Evolutionary conservation across 2,888 invertebrate species (phyloP).

Genomic region (Germaria angustata): DNA sequence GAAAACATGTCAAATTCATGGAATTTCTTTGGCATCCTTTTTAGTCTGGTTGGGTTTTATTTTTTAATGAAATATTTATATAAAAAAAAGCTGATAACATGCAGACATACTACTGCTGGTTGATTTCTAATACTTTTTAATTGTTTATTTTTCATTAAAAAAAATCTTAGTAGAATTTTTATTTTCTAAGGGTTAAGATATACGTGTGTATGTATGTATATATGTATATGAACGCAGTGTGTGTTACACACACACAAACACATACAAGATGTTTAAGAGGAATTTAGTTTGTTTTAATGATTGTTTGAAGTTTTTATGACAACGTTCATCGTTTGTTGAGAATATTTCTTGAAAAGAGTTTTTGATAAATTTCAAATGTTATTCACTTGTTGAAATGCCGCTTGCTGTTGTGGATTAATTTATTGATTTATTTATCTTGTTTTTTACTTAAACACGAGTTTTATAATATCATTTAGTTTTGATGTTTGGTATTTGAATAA

Average conservation of each 20-base stretch:
- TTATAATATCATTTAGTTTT: conserved; percentile 31
- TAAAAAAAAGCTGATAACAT: background rate
- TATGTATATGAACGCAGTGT: too few relatives aligned
- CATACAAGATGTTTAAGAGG: conserved; percentile 8
- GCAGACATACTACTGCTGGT: conserved; percentile 12
- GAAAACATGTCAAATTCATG: conserved; percentile 63
- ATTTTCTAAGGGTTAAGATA: background rate
- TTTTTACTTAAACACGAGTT: background rate
- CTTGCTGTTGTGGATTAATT: background rate
- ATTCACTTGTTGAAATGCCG: conserved; percentile 30
- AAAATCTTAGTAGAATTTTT: conserved; percentile 1
- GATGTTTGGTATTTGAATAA: conserved; percentile 30
- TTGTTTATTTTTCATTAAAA: conserved; percentile 2
- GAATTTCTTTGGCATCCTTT: conserved; percentile 68
- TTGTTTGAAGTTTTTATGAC: conserved; percentile 49
- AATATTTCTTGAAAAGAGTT: conserved; percentile 18
- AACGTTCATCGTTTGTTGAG: conserved; percentile 1
- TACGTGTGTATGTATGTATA: background rate
- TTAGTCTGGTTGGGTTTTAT: conserved; percentile 27
- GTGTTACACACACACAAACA: too few relatives aligned
- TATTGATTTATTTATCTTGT: background rate
- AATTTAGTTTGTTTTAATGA: conserved; percentile 40
- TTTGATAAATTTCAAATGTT: conserved; percentile 50
- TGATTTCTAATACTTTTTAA: conserved; percentile 55
- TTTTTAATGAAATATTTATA: background rate